Base-by-base conservation (phyloP, 2,888 invertebrate genomes). In the Habroteleia sp. region DNA sequence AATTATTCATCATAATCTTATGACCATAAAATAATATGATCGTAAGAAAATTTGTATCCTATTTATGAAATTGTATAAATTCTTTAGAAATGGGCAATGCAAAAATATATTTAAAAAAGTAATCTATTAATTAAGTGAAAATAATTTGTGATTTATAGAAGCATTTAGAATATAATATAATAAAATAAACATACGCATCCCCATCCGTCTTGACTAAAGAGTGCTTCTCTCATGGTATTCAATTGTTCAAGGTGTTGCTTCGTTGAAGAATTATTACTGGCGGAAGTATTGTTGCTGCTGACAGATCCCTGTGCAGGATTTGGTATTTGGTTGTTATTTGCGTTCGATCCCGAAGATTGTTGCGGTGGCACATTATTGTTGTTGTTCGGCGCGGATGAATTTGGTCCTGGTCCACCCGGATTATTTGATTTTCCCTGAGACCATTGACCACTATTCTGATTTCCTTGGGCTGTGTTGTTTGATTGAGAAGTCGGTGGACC, bases 181-280 rank as follows among this genome's bases (percentile, higher is more conserved):
- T 13, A 5, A 31, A 77, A 79, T 65, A 48, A 75, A 93, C 94
- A 93, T 91, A 94, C 94, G 81, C 96, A 96, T 77, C 97, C 96
- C 97, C 97, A 97, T 79, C 97, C 97, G 87, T 97, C 97, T 86
- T 95, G 95, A 88, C 96, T 95, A 87, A 95, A 96, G 69, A 97
- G 92, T 50, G 96, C 95, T 89, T 97, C 96, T 76, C 96, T 92
- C 95, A 97, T 96, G 73, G 94, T 95, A 89, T 94, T 96, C 77
- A 96, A 91, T 89, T 96, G 96, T 90, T 96, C 96, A 80, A 96
- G 92, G 88, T 94, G 94, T 84, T 93, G 92, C 89, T 95, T 95
- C 65, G 95, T 94, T 73, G 94, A 92, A 0, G 88, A 84, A 77
- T 84, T 86, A 79, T 84, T 87, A 81, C 92, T 93, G 76, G 92